A percentile compares a stretch with the other conserved stretches of the same genome.
These are phyloP conservation scores for Diceros bicornis DNA, from an alignment of 2,797 vertebrate genomes.

Conservation along the genomic window DNA sequence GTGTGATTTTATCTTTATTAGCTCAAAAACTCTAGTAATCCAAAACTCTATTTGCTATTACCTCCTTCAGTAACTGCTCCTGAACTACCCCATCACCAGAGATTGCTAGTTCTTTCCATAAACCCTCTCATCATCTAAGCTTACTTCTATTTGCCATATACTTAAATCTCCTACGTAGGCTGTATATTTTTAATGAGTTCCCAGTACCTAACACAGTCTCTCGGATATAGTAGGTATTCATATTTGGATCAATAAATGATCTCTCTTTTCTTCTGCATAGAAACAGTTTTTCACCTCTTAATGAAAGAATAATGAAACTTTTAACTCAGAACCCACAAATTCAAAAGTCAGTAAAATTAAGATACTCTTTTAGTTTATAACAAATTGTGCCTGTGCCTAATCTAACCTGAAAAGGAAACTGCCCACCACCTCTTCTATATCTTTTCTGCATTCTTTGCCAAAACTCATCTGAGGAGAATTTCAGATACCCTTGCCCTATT, in stretches of 20 bases:
- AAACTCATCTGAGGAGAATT: conserved; percentile 52
- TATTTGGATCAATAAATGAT: neutral
- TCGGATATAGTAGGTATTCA: neutral
- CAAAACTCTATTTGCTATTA: conserved; percentile 15
- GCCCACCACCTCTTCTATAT: neutral
- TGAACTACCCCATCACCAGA: neutral
- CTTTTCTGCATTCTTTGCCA: neutral
- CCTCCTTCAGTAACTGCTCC: neutral
- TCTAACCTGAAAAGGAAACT: conserved; percentile 43
- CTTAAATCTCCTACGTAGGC: neutral
- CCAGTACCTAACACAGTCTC: neutral
- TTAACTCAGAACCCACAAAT: neutral
- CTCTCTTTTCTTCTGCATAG: neutral
- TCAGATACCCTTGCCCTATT: neutral
- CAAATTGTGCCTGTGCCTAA: neutral
- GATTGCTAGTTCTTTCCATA: neutral
- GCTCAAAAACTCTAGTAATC: neutral
- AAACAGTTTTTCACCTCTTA: neutral
- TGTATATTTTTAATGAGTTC: conserved; percentile 22
- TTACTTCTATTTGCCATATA: conserved; percentile 38
- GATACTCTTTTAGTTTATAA: neutral
- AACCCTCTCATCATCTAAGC: neutral
- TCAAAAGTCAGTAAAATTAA: conserved; percentile 54
- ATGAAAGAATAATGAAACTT: conserved; percentile 31
- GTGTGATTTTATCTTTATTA: conserved; percentile 3